phyloP scores from a whole-genome alignment of 1,140 invertebrate species.

The Rhynchophorus ferrugineus region DNA sequence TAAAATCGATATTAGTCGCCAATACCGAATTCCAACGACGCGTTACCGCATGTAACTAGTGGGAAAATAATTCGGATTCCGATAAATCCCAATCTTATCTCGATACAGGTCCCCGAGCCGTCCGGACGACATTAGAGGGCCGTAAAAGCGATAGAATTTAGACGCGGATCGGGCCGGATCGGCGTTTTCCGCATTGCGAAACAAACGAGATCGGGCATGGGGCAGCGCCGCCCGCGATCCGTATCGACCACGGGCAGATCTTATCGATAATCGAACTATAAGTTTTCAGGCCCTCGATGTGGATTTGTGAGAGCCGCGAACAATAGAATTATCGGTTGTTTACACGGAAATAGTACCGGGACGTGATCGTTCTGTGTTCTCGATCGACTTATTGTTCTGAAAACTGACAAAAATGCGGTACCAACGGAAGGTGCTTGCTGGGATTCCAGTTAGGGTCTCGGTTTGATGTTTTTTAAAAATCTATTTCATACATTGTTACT shows the following conservation, averaged over 20 bases:
- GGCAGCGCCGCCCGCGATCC: neutral
- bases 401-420: neutral
- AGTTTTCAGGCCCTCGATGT: conserved; percentile 8
- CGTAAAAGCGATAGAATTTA: too few species aligned
- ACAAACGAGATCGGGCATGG: neutral
- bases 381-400: conserved; percentile 12
- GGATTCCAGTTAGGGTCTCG: too few species aligned
- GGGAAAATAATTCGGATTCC: too few species aligned
- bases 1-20: too few species aligned
- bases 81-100: too few species aligned
- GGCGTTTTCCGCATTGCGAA: neutral
- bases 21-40: too few species aligned
- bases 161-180: too few species aligned
- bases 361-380: conserved; percentile 3
- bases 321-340: conserved; percentile 24
- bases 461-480: too few species aligned
- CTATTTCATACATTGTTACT: too few species aligned
- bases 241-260: conserved; percentile 1
- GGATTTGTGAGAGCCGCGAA: conserved; percentile 16
- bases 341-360: conserved; percentile 14
- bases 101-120: too few species aligned
- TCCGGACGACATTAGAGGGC: too few species aligned
- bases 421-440: conserved; percentile 5
- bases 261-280: conserved; percentile 12
- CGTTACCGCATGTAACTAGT: too few species aligned